phyloP scores from a whole-genome alignment of 2,113 vertebrate genomes.

The Heterochromis multidens region DNA sequence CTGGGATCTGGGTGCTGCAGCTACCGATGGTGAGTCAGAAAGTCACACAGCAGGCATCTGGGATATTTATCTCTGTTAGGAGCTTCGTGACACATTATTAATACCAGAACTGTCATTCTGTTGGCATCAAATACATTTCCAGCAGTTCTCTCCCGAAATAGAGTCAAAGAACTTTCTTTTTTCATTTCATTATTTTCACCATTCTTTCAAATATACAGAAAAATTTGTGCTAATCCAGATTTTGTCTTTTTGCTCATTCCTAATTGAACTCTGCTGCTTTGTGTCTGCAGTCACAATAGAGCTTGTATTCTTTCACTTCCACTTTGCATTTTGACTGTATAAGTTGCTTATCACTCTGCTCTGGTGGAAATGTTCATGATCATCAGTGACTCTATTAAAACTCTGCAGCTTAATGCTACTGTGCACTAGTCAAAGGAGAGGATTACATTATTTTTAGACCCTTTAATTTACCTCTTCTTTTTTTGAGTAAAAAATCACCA shows the following conservation, averaged over 20 bases:
- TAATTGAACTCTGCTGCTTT: conserved; percentile 39
- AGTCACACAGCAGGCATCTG: not conserved
- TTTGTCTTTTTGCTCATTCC: not conserved
- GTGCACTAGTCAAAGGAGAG: conserved; percentile 38
- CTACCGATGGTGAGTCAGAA: not conserved
- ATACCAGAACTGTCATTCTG: not conserved
- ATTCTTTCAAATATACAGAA: not conserved
- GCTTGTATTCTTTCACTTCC: not conserved
- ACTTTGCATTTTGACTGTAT: not conserved
- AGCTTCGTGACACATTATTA: conserved; percentile 9
- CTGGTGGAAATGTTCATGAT: conserved; percentile 10
- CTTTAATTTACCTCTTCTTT: conserved; percentile 66
- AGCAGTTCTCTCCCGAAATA: not conserved
- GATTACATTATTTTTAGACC: conserved; percentile 69
- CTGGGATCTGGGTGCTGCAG: conserved; percentile 6
- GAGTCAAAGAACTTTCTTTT: not conserved
- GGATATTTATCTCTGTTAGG: not conserved
- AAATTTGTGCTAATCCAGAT: not conserved
- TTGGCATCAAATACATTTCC: not conserved
- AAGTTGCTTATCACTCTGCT: conserved; percentile 8
- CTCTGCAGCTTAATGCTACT: conserved; percentile 28
- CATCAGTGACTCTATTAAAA: conserved; percentile 46
- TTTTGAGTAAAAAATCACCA: conserved; percentile 56
- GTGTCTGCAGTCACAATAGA: conserved; percentile 17
- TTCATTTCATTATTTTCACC: not conserved